Percentiles rank a stretch among this genome's conserved stretches.
These are phyloP conservation scores for Drosophila triauraria DNA, from an alignment of 1,140 invertebrate species.

Conservation along the genomic window DNA sequence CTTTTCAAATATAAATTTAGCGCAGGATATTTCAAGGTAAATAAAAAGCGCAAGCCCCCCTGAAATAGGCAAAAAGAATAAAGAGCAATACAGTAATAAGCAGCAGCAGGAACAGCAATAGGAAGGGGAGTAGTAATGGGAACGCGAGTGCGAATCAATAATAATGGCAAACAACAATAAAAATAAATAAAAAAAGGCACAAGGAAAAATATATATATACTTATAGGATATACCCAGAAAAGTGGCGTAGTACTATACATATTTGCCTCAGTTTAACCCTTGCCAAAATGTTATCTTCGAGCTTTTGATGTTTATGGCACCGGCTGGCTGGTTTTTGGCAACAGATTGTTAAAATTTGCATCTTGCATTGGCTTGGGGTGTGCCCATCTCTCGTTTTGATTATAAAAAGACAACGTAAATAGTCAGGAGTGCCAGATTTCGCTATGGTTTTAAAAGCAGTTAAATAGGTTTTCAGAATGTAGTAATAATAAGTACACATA, in stretches of 20 bases:
- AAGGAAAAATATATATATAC: not conserved
- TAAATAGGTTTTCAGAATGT: too few relatives aligned
- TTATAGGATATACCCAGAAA: not conserved
- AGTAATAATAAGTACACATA: too few relatives aligned
- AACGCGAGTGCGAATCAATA: slow-evolving; percentile 11
- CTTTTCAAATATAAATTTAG: slow-evolving; percentile 76
- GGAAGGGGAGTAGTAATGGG: not conserved
- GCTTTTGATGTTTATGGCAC: slow-evolving; percentile 16
- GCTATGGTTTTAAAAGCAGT: too few relatives aligned
- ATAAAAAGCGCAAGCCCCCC: slow-evolving; percentile 15
- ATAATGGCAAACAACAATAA: slow-evolving; percentile 33
- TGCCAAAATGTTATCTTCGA: not conserved
- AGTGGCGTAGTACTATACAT: not conserved
- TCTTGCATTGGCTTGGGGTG: not conserved
- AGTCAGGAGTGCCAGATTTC: too few relatives aligned
- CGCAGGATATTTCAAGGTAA: slow-evolving; percentile 56
- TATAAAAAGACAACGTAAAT: too few relatives aligned
- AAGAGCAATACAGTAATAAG: slow-evolving; percentile 27
- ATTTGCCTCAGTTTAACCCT: not conserved
- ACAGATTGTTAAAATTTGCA: slow-evolving; percentile 10
- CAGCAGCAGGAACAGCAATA: slow-evolving; percentile 21
- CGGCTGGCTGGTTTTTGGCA: slow-evolving; percentile 15
- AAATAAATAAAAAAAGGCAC: slow-evolving; percentile 35
- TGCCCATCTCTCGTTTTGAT: too few relatives aligned
- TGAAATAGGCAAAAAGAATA: not conserved